Base-by-base conservation (phyloP, 2,113 vertebrate genomes). In the Dipodomys ordii region DNA sequence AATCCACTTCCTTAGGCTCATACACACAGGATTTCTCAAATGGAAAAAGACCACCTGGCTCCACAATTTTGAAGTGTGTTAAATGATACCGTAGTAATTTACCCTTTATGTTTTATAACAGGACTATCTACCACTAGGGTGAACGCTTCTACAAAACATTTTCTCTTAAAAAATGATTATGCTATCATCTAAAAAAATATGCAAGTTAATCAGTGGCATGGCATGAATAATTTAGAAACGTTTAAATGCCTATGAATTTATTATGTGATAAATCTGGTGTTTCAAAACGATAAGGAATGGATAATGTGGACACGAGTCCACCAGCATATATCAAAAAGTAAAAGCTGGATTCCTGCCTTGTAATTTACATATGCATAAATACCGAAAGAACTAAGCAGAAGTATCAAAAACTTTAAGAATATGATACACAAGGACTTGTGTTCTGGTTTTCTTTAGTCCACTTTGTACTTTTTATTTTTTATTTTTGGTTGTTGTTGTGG, bases 261-360 rank as follows among this genome's bases (percentile, higher is more conserved):
- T 28, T 62, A 27, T 32, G 28, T 80, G 27, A 53, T 80, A 64
- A 71, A 3, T 78, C 27, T 87, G 32, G 30, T 83, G 6, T 76
- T 83, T 87, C 25, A 76, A 53, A 94, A 28, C 84, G n/a, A 85
- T 60, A 39, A 39, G 65, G 27, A 79, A 92, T 53, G 22, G n/a
- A 7, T 44, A 64, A n/a, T 28, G 16, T 77, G 9, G 11, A 22
- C 46, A 20, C 16, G 27, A 46, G 30, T 4, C 35, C 60, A 32
- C 19, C 73, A 27, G 53, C 6, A 19, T 81, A 12, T 91, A 87
- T 44, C 82, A n/a, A 82, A 57, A 82, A 46, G 44, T 7, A 85
- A 85, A 91, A 85, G n/a, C 46, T 60, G 35, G 28, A 76, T 67
- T 89, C 6, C 23, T 83, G 4, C 77, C 27, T 88, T 76, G 18